Evolutionary conservation across 2,797 vertebrate genomes (phyloP).

Genomic region (Decapterus maruadsi): DNA sequence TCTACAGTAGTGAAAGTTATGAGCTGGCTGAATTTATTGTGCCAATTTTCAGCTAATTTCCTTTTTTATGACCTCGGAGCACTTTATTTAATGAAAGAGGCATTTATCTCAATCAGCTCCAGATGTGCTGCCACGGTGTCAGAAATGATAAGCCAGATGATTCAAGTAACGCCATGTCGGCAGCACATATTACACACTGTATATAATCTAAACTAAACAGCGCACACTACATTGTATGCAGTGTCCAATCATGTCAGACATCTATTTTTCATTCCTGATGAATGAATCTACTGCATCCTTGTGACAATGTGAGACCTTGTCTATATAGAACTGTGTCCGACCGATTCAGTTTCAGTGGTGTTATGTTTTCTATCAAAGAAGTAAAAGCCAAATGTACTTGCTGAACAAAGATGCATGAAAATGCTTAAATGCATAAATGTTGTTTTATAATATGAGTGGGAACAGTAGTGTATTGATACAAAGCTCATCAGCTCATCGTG

Average conservation of each 20-base stretch:
- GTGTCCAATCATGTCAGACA: constrained; percentile 28
- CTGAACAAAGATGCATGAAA: background rate
- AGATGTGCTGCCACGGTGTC: constrained; percentile 25
- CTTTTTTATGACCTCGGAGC: constrained; percentile 45
- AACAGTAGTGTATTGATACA: background rate
- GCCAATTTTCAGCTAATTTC: constrained; percentile 47
- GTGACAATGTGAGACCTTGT: background rate
- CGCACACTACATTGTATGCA: background rate
- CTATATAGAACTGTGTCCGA: background rate
- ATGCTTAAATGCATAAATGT: background rate
- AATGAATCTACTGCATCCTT: constrained; percentile 23
- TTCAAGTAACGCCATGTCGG: constrained; percentile 15
- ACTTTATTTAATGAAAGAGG: constrained; percentile 55
- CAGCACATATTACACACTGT: background rate
- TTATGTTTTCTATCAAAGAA: background rate
- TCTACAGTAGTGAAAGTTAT: background rate
- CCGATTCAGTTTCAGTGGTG: background rate
- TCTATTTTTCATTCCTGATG: constrained; percentile 9
- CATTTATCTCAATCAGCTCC: constrained; percentile 46
- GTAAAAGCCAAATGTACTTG: background rate
- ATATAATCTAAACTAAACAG: constrained; percentile 33
- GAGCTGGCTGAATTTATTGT: constrained; percentile 23
- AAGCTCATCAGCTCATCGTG: background rate
- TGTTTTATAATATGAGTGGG: background rate
- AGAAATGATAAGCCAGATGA: background rate